Evolutionary conservation across 1,140 invertebrate species (phyloP), one percentile per base, ranked within the genome.

Genomic region (Tetraneura akinire): DNA sequence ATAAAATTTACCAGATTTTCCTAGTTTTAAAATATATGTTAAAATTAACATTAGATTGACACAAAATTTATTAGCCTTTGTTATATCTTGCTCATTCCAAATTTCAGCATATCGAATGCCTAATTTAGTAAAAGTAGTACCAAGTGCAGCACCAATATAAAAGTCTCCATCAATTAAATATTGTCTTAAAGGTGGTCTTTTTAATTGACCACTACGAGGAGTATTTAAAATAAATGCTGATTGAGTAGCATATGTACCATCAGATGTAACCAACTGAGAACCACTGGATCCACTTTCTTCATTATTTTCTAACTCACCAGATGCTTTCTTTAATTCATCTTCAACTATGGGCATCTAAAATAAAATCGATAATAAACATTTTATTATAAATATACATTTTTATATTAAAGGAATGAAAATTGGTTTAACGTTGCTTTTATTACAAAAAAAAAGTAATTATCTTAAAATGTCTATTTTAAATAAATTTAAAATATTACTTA

Each of bases 241-340:
- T 86, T 99, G 98, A 5, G 96, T 94, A 45, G 97, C 98, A 86
- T 99, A 99, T 6, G 98, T 98, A 60, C 98, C 98, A 89, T 99
- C 98, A 37, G 96, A 96, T 51, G 96, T 98, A n/a, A 98, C 95
- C 47, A 95, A 86, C 82, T 91, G 91, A 68, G 84, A 82, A 64
- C 83, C 62, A 51, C 76, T 57, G 3, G 45, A 81, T 81, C 53
- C 76, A 84, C 80, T 23, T 49, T 85, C 83, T 80, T 88, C 85
- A 32, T 87, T 88, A 80, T 89, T 89, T 83, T 89, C 88, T 81
- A 89, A 89, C n/a, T 92, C 91, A 1, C 91, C 91, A 23, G 89
- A 86, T 80, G 90, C 88, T 84, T 90, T 88, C 81, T 90, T 91
- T 82, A 96, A 89, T 86, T 97, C 96, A 82, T 94, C 91, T 83